phyloP scores from a whole-genome alignment of 1,140 invertebrate genomes.

The Diachasma alloeum region DNA sequence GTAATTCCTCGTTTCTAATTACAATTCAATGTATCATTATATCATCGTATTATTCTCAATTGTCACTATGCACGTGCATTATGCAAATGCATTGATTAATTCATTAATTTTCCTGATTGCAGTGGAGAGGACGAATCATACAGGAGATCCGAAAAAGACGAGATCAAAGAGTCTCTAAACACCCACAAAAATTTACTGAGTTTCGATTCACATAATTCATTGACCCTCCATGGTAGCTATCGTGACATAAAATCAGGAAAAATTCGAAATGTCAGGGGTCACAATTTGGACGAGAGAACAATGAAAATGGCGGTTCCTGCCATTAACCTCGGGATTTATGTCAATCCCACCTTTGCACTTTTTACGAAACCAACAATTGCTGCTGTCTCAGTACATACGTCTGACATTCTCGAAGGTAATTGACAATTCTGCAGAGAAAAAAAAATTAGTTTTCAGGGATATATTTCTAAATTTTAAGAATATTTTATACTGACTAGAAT shows the following conservation, averaged over 20 bases:
- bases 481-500: no score
- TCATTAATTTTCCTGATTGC: constrained; percentile 31
- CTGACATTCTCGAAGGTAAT: constrained; percentile 51
- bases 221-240: constrained; percentile 50
- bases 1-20: no score
- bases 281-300: constrained; percentile 70
- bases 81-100: constrained; percentile 6
- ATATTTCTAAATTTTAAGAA: background rate
- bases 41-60: no score
- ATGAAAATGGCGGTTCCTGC: constrained; percentile 74
- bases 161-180: constrained; percentile 52
- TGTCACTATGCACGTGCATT: no score
- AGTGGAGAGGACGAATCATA: constrained; percentile 42
- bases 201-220: constrained; percentile 44
- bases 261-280: constrained; percentile 65
- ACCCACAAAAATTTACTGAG: constrained; percentile 54
- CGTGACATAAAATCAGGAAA: constrained; percentile 39
- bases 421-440: background rate
- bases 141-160: constrained; percentile 63
- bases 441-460: background rate
- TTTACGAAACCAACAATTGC: constrained; percentile 70
- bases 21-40: no score
- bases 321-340: constrained; percentile 75
- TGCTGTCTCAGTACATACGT: constrained; percentile 55
- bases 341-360: constrained; percentile 77